These are phyloP conservation scores for Cercopithecus mona DNA, from an alignment of 2,113 vertebrate species.

Conservation along the genomic window DNA sequence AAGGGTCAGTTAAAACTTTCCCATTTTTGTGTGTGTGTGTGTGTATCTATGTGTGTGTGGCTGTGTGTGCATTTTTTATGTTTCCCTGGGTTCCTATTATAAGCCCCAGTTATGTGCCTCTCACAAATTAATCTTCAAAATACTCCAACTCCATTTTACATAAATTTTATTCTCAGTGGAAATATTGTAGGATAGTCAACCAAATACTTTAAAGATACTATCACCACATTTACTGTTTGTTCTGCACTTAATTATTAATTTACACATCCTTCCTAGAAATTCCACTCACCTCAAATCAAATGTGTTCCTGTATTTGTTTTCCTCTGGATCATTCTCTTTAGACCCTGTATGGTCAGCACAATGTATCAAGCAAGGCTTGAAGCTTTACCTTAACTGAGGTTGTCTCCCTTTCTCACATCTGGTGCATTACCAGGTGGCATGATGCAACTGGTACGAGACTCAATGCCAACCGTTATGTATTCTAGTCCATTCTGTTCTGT, in stretches of 20 bases:
- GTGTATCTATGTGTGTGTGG: neutral
- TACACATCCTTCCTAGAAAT: neutral
- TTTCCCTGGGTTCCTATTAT: neutral
- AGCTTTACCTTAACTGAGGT: neutral
- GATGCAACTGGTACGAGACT: neutral
- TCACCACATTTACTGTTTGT: neutral
- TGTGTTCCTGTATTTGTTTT: neutral
- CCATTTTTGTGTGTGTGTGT: neutral
- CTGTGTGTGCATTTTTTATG: neutral
- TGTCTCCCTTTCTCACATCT: neutral
- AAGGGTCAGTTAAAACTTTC: slow-evolving; percentile 48
- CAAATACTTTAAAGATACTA: neutral
- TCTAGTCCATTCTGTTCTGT: neutral
- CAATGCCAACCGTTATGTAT: neutral
- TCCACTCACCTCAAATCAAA: neutral
- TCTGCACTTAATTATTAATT: slow-evolving; percentile 32
- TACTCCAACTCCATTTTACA: neutral
- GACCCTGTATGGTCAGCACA: neutral
- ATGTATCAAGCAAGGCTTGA: neutral
- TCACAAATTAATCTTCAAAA: slow-evolving; percentile 69
- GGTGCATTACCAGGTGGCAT: neutral
- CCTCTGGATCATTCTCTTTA: neutral
- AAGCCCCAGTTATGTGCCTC: neutral
- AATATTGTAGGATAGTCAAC: slow-evolving; percentile 59
- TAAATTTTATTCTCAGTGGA: slow-evolving; percentile 63